Conservation (phyloP, 2,888 invertebrate species). For the Ectemnius lituratus region DNA sequence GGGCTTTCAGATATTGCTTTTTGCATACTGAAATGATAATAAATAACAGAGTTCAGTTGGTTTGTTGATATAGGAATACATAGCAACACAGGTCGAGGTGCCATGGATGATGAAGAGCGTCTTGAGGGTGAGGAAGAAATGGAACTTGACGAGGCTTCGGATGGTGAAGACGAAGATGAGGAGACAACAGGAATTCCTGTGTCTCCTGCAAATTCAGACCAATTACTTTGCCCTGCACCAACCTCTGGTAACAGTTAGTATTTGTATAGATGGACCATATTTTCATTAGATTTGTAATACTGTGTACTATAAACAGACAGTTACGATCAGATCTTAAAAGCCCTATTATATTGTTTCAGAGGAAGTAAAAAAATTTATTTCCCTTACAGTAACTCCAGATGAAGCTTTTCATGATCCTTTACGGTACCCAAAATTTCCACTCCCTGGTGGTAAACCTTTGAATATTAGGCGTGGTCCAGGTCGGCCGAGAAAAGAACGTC, state of each 20-base stretch:
- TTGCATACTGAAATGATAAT: background rate
- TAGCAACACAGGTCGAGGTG: slow-evolving; percentile 62
- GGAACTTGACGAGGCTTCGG: slow-evolving; percentile 87
- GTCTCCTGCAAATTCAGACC: slow-evolving; percentile 78
- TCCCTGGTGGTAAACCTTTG: slow-evolving; percentile 81
- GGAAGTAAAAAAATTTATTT: slow-evolving; percentile 48
- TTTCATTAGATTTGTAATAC: slow-evolving; percentile 45
- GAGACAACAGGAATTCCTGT: slow-evolving; percentile 80
- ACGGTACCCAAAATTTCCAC: slow-evolving; percentile 79
- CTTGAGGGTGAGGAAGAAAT: slow-evolving; percentile 82
- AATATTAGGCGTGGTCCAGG: slow-evolving; percentile 87
- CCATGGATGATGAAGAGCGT: slow-evolving; percentile 77
- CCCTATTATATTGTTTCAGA: slow-evolving; percentile 38
- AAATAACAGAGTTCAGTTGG: background rate
- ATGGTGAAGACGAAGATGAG: slow-evolving; percentile 86
- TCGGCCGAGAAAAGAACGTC: slow-evolving; percentile 87
- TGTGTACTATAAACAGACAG: slow-evolving; percentile 19
- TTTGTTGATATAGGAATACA: slow-evolving; percentile 29
- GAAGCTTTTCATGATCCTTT: slow-evolving; percentile 84
- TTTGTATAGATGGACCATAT: background rate
- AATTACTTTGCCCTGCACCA: slow-evolving; percentile 70
- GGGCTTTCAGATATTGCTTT: no score
- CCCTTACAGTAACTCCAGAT: slow-evolving; percentile 78
- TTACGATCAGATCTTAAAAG: slow-evolving; percentile 23
- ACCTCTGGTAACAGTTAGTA: slow-evolving; percentile 66